These are phyloP conservation scores for Nothura maculosa DNA, from an alignment of 2,797 vertebrate genomes.

Conservation along the genomic window DNA sequence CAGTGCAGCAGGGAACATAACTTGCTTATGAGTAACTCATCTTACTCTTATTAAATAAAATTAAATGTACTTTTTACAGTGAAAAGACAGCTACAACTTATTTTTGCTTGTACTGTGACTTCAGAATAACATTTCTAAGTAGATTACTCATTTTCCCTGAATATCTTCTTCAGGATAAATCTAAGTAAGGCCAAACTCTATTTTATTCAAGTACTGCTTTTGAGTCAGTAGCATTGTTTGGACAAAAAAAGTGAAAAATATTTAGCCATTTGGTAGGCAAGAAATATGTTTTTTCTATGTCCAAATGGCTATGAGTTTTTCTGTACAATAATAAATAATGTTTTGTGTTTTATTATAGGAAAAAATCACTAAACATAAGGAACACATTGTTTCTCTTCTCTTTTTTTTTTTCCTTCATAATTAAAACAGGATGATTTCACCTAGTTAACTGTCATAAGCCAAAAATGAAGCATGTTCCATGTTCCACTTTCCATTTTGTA, in stretches of 20 bases:
- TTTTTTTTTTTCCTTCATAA: conserved; percentile 35
- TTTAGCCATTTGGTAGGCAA: conserved; percentile 16
- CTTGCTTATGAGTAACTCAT: neutral
- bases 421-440: conserved; percentile 60
- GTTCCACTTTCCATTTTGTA: conserved; percentile 18
- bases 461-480: conserved; percentile 24
- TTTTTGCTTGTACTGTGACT: neutral
- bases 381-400: neutral
- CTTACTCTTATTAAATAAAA: neutral
- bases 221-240: conserved; percentile 7
- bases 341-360: neutral
- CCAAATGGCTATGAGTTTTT: conserved; percentile 29
- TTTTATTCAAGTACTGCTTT: conserved; percentile 6
- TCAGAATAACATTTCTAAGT: neutral
- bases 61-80: neutral
- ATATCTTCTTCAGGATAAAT: neutral
- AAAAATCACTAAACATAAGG: conserved; percentile 19
- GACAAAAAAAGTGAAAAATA: conserved; percentile 28
- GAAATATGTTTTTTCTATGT: conserved; percentile 32
- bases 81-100: neutral
- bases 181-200: conserved; percentile 11
- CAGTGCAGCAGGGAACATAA: neutral
- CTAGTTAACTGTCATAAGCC: conserved; percentile 39
- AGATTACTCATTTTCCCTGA: conserved; percentile 38
- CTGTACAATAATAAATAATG: neutral